A percentile compares a stretch with the other conserved stretches of the same genome.
Evolutionary conservation across 2,113 vertebrate genomes (phyloP).

Genomic region (Daphoenositta chrysoptera): DNA sequence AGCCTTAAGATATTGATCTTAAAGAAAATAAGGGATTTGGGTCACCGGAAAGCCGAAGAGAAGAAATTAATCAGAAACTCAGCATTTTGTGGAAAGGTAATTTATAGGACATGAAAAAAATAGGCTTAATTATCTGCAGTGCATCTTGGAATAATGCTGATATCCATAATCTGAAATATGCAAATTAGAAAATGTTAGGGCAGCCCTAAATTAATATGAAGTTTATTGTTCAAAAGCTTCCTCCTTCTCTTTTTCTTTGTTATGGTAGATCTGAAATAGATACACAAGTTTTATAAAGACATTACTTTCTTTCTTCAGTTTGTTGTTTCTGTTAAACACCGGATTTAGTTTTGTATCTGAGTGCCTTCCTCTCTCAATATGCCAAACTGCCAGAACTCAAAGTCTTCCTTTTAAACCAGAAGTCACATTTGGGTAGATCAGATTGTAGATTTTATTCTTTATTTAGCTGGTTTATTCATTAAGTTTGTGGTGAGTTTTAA

Average conservation of each 20-base stretch:
- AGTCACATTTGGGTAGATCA: not conserved
- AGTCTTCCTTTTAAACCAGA: not conserved
- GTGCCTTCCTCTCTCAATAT: not conserved
- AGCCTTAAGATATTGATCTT: not conserved
- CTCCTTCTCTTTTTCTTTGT: not conserved
- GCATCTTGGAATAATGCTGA: not conserved
- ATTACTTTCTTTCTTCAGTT: not conserved
- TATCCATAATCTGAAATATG: not conserved
- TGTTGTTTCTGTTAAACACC: not conserved
- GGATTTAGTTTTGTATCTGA: not conserved
- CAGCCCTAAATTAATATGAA: not conserved
- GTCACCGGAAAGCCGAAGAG: not conserved
- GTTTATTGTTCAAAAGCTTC: not conserved
- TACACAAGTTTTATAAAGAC: not conserved
- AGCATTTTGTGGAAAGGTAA: not conserved
- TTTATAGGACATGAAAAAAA: not conserved
- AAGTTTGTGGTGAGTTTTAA: not conserved
- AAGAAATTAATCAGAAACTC: not conserved
- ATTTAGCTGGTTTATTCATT: not conserved
- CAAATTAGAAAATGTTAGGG: not conserved
- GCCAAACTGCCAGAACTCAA: not conserved
- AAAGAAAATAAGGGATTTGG: not conserved
- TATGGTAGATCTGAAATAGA: not conserved
- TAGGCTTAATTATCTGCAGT: not conserved
- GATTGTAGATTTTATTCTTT: not conserved